Evolutionary conservation across 2,888 invertebrate species (phyloP).

Genomic region (Matsumyia berberina): DNA sequence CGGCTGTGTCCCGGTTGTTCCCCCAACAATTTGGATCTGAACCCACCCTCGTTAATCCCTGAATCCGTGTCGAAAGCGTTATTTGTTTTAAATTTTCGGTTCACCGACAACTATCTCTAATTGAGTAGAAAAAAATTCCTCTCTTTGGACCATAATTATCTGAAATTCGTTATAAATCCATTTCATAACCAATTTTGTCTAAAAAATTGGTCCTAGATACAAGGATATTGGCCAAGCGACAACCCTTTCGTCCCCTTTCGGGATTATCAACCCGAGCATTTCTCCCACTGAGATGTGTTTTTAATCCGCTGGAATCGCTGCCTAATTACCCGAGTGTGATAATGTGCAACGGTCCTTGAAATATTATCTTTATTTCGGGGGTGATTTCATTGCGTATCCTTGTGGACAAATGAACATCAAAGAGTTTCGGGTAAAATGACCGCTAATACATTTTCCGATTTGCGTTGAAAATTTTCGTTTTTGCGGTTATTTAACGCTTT

Average conservation of each 20-base stretch:
- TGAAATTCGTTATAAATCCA: slow-evolving; percentile 10
- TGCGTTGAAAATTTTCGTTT: neutral
- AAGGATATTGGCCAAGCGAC: neutral
- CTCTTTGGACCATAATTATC: slow-evolving; percentile 38
- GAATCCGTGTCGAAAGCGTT: slow-evolving; percentile 40
- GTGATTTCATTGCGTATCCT: slow-evolving; percentile 20
- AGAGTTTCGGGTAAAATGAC: slow-evolving; percentile 22
- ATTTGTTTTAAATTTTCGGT: slow-evolving; percentile 44
- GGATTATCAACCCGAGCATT: slow-evolving; percentile 55
- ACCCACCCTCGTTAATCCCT: neutral
- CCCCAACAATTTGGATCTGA: slow-evolving; percentile 3
- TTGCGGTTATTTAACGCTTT: slow-evolving; percentile 39
- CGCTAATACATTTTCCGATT: neutral
- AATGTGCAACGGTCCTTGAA: slow-evolving; percentile 67
- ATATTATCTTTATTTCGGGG: slow-evolving; percentile 44
- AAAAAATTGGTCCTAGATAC: neutral
- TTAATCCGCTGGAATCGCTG: slow-evolving; percentile 54
- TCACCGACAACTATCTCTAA: slow-evolving; percentile 63
- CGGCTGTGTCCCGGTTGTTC: no score
- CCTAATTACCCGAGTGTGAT: slow-evolving; percentile 71
- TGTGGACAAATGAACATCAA: slow-evolving; percentile 56
- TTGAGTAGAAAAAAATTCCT: slow-evolving; percentile 61
- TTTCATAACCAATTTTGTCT: slow-evolving; percentile 24
- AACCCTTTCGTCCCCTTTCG: slow-evolving; percentile 60
- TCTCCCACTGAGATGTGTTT: slow-evolving; percentile 28